A percentile compares a stretch with the other conserved stretches of the same genome.
Conservation (phyloP, 2,113 vertebrate species). For the Astatotilapia flaviijosephi region DNA sequence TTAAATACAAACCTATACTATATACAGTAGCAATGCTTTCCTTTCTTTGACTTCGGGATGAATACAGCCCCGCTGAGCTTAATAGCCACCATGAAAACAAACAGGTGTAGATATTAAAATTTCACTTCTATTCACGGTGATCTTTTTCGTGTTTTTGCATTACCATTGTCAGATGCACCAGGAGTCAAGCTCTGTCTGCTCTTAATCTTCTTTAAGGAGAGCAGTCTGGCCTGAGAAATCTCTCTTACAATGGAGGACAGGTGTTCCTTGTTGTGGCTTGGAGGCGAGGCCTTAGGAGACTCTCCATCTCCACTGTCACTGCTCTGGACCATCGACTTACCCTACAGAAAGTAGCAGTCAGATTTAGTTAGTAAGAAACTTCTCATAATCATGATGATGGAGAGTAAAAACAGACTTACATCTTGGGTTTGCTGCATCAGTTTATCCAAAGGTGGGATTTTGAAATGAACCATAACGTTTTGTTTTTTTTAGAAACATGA, state of each 20-base stretch:
- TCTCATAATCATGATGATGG: not conserved
- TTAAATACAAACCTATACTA: not conserved
- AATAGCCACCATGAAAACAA: not conserved
- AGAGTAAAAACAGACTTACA: accelerated
- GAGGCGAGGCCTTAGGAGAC: constrained; percentile 66
- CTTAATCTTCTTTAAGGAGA: constrained; percentile 67
- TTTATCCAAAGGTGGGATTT: not conserved
- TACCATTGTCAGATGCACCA: constrained; percentile 67
- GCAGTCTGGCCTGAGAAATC: constrained; percentile 66
- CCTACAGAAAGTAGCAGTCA: constrained; percentile 35
- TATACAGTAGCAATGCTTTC: not conserved
- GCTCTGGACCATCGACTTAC: constrained; percentile 71
- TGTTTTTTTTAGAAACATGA: not conserved
- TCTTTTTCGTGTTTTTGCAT: not conserved
- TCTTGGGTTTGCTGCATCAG: not conserved
- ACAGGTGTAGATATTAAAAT: not conserved
- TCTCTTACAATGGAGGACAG: constrained; percentile 65
- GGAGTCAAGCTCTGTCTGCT: constrained; percentile 58
- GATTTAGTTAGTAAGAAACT: not conserved
- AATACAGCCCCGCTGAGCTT: not conserved
- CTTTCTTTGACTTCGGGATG: accelerated
- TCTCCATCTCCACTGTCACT: constrained; percentile 63
- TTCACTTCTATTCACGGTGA: not conserved
- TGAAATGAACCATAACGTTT: not conserved
- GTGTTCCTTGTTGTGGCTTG: constrained; percentile 56